A percentile compares a stretch with the other conserved stretches of the same genome.
Evolutionary conservation across 2,113 vertebrate genomes (phyloP).

Genomic region (Malurus alboscapulatus): DNA sequence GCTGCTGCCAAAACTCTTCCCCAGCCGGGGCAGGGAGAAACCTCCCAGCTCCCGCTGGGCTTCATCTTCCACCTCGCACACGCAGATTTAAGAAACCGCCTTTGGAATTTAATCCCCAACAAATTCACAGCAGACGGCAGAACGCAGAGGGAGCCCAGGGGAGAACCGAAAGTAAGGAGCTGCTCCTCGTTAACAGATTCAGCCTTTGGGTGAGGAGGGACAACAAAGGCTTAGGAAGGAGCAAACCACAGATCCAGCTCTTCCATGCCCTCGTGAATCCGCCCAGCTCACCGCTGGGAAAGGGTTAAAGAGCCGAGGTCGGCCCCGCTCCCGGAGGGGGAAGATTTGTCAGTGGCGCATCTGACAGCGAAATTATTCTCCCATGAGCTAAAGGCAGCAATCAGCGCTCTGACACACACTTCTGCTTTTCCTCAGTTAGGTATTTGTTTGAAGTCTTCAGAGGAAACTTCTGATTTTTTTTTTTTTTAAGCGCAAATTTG

Average conservation of each 20-base stretch:
- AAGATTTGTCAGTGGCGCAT: slow-evolving; percentile 46
- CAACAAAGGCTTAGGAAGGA: not conserved
- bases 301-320: slow-evolving; percentile 38
- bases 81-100: not conserved
- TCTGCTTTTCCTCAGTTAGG: slow-evolving; percentile 66
- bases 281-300: not conserved
- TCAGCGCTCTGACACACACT: slow-evolving; percentile 63
- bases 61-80: not conserved
- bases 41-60: not conserved
- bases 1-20: not conserved
- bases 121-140: not conserved
- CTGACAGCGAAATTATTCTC: slow-evolving; percentile 65
- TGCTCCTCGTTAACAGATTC: not conserved
- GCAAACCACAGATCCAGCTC: not conserved
- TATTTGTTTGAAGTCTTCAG: slow-evolving; percentile 57
- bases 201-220: not conserved
- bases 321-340: not conserved
- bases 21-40: not conserved
- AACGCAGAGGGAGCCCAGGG: not conserved
- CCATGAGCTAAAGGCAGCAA: slow-evolving; percentile 62
- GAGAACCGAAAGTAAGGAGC: not conserved
- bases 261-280: not conserved
- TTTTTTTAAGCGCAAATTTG: slow-evolving; percentile 7
- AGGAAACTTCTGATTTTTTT: slow-evolving; percentile 25
- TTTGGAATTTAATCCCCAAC: not conserved